These are phyloP conservation scores for Drosophila anceps DNA, from an alignment of 2,888 invertebrate genomes.

Conservation along the genomic window DNA sequence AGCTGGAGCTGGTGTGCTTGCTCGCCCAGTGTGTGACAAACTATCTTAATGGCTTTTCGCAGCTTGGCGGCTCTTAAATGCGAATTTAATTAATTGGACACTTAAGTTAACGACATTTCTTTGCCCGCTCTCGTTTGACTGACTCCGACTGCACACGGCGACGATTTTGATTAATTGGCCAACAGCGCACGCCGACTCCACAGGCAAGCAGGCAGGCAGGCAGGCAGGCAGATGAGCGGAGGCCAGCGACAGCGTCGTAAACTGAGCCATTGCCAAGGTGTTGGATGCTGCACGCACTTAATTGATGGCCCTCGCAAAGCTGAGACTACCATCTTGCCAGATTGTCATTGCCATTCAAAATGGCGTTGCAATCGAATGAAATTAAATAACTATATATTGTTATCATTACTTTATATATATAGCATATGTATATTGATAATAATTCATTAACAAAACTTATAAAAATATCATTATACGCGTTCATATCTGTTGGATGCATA, in stretches of 20 bases:
- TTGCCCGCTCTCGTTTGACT: slow-evolving; percentile 70
- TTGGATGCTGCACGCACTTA: slow-evolving; percentile 51
- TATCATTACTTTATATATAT: not conserved
- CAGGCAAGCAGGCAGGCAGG: slow-evolving; percentile 43
- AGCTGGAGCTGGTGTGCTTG: slow-evolving; percentile 11
- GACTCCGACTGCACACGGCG: slow-evolving; percentile 81
- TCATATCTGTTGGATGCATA: no score
- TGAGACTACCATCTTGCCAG: slow-evolving; percentile 22
- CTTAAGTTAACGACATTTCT: slow-evolving; percentile 86
- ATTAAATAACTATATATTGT: not conserved
- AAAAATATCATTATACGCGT: no score
- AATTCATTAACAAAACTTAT: no score
- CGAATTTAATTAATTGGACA: slow-evolving; percentile 86
- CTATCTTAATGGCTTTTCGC: slow-evolving; percentile 86
- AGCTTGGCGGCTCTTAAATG: slow-evolving; percentile 86
- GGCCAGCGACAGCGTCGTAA: slow-evolving; percentile 35
- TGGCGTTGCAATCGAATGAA: slow-evolving; percentile 36
- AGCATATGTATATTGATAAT: no score
- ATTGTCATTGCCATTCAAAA: slow-evolving; percentile 43
- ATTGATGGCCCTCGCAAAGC: slow-evolving; percentile 42
- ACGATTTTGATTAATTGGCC: slow-evolving; percentile 85
- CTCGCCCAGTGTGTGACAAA: slow-evolving; percentile 72
- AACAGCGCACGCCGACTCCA: slow-evolving; percentile 54
- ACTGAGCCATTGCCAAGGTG: slow-evolving; percentile 53
- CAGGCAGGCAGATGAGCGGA: not conserved